Percentiles rank a stretch among this genome's conserved stretches.
Conservation (phyloP, 2,113 vertebrate genomes). For the Pogona vitticeps region DNA sequence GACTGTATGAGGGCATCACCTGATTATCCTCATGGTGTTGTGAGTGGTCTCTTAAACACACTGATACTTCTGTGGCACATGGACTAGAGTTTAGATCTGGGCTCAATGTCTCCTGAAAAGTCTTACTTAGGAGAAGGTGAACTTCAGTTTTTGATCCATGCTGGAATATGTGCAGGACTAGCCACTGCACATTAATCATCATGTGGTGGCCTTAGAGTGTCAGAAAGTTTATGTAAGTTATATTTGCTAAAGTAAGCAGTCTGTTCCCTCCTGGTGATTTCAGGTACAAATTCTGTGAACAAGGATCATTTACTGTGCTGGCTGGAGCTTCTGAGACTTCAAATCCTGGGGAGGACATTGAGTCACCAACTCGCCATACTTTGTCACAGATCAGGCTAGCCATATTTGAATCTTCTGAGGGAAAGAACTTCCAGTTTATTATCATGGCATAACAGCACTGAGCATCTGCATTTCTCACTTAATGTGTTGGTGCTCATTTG, state of each 20-base stretch:
- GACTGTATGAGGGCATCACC: not conserved
- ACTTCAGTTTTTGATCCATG: not conserved
- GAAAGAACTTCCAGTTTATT: not conserved
- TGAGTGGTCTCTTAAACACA: not conserved
- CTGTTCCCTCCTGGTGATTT: too few species aligned
- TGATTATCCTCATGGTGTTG: not conserved
- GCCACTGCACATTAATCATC: not conserved
- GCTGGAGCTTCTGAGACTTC: too few species aligned
- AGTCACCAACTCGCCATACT: not conserved
- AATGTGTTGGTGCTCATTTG: not conserved
- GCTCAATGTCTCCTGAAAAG: fast-evolving
- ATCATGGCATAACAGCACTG: not conserved
- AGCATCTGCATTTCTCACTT: not conserved
- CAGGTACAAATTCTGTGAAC: too few species aligned
- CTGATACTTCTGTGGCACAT: not conserved
- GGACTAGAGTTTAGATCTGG: too few species aligned
- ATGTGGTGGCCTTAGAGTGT: not conserved
- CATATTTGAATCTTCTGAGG: not conserved
- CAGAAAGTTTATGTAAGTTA: not conserved
- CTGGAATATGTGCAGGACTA: not conserved
- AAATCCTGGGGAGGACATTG: too few species aligned
- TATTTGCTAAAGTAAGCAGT: too few species aligned
- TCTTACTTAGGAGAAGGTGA: not conserved
- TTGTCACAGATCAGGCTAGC: not conserved
- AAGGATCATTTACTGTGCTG: not conserved